phyloP scores from a whole-genome alignment of 1,140 invertebrate species.

The Caenorhabditis tropicalis region DNA sequence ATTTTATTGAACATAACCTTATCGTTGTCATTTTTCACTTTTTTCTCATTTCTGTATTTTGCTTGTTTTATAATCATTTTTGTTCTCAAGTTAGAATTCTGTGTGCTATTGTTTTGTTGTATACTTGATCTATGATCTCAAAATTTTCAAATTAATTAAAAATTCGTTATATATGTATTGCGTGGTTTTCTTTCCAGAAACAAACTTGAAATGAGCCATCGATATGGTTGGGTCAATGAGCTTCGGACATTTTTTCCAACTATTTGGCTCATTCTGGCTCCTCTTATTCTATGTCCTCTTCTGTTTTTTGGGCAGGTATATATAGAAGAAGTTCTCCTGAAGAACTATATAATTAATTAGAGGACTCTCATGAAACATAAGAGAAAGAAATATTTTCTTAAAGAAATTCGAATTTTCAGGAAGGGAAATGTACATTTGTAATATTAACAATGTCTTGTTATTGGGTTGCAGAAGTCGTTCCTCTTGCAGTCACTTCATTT shows the following conservation, averaged over 20 bases:
- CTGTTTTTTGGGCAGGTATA: slow-evolving; percentile 29
- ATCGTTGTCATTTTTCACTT: background rate
- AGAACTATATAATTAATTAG: too few relatives aligned
- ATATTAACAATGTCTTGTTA: slow-evolving; percentile 60
- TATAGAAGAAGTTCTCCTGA: background rate
- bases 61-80: background rate
- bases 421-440: slow-evolving; percentile 51
- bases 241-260: slow-evolving; percentile 49
- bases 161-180: background rate
- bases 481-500: slow-evolving; percentile 72
- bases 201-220: slow-evolving; percentile 2
- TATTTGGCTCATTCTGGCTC: slow-evolving; percentile 53
- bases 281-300: slow-evolving; percentile 49
- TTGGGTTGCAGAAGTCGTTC: slow-evolving; percentile 73
- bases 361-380: background rate
- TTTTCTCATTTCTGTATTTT: background rate
- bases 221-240: slow-evolving; percentile 29
- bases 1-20: background rate
- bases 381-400: background rate
- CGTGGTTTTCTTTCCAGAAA: background rate
- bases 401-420: slow-evolving; percentile 47
- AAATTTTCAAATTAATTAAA: background rate
- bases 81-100: background rate
- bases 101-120: background rate
- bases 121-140: background rate